Evolutionary conservation across 2,888 invertebrate genomes (phyloP).

Genomic region (Zaprionus bogoriensis): DNA sequence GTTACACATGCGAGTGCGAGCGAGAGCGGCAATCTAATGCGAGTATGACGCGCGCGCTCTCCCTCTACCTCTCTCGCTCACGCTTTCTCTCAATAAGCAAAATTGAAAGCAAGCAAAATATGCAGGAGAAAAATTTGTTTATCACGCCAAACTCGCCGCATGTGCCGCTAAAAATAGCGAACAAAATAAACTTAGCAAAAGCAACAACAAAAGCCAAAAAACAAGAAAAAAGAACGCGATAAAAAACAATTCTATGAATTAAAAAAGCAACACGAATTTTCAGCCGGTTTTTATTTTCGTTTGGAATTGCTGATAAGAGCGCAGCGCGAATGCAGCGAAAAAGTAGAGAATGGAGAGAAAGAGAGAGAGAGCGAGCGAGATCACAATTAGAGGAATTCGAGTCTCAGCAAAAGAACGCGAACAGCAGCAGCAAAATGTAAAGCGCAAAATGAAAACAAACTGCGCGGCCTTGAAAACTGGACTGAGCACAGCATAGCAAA

Average conservation of each 20-base stretch:
- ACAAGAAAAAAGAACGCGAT: constrained; percentile 20
- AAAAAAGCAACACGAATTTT: constrained; percentile 34
- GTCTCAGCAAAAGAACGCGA: constrained; percentile 10
- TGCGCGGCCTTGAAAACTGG: constrained; percentile 65
- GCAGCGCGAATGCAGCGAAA: constrained; percentile 5
- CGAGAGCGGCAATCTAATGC: background rate
- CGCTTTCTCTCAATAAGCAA: constrained; percentile 32
- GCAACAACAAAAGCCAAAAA: constrained; percentile 9
- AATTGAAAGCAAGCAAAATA: constrained; percentile 23
- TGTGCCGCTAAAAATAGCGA: constrained; percentile 64
- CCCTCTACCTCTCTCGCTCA: background rate
- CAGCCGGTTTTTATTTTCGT: constrained; percentile 25
- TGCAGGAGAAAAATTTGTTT: constrained; percentile 38
- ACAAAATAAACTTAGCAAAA: constrained; percentile 35
- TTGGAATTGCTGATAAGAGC: constrained; percentile 34
- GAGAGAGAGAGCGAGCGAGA: constrained; percentile 7
- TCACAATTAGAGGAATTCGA: constrained; percentile 14
- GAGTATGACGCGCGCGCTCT: no score
- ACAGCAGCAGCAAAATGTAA: constrained; percentile 27
- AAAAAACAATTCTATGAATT: constrained; percentile 45
- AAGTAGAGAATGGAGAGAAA: background rate
- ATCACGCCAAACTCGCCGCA: constrained; percentile 40
- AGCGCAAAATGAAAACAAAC: constrained; percentile 53
- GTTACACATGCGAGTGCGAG: constrained; percentile 15
- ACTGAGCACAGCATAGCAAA: no score